Conservation (phyloP, 2,888 invertebrate species). For the Pycnomerus fuliginosus region DNA sequence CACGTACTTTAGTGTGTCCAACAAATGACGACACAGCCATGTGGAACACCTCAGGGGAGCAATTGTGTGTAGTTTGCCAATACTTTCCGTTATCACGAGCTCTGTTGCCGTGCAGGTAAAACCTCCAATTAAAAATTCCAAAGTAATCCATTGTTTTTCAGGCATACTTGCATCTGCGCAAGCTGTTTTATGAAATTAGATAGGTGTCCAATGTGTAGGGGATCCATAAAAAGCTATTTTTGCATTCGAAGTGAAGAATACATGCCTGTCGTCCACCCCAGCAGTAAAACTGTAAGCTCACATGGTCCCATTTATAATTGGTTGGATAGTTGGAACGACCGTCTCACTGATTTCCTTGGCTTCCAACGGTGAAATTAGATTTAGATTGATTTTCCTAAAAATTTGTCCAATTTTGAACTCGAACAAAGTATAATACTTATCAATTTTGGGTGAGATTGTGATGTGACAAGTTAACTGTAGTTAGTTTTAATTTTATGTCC, state of each 20-base stretch:
- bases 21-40: constrained; percentile 53
- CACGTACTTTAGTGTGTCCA: constrained; percentile 47
- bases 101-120: constrained; percentile 70
- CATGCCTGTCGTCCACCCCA: constrained; percentile 57
- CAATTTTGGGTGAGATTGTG: too few species aligned
- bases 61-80: constrained; percentile 81
- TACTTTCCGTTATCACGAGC: constrained; percentile 75
- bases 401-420: constrained; percentile 2
- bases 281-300: constrained; percentile 37
- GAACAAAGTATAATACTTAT: too few species aligned
- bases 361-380: constrained; percentile 60
- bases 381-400: too few species aligned
- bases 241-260: constrained; percentile 78
- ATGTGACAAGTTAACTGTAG: too few species aligned
- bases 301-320: constrained; percentile 54
- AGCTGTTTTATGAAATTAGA: constrained; percentile 78
- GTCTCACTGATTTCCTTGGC: constrained; percentile 73
- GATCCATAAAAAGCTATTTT: constrained; percentile 80
- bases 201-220: constrained; percentile 85
- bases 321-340: constrained; percentile 67
- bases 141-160: constrained; percentile 36
- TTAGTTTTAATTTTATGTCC: too few species aligned
- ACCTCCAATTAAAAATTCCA: background rate
- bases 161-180: constrained; percentile 83
- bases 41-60: constrained; percentile 60